Percentiles rank a stretch among this genome's conserved stretches.
These are phyloP conservation scores for Limnephilus marmoratus DNA, from an alignment of 2,888 invertebrate genomes.

Conservation along the genomic window DNA sequence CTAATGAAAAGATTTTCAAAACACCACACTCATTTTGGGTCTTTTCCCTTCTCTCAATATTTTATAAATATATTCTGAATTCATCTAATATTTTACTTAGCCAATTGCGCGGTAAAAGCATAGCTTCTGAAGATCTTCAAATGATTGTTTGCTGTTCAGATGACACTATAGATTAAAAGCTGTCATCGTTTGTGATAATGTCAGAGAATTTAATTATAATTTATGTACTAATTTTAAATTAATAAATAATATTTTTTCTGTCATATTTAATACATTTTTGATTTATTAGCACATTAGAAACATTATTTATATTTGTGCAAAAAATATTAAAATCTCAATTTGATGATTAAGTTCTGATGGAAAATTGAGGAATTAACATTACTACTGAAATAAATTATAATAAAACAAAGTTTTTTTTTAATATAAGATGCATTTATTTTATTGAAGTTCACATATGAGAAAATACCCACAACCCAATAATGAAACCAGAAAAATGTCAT, in stretches of 20 bases:
- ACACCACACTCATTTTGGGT: not conserved
- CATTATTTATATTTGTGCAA: not conserved
- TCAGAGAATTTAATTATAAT: not conserved
- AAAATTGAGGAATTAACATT: not conserved
- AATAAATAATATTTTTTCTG: not conserved
- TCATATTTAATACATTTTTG: not conserved
- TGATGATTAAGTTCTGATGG: not conserved
- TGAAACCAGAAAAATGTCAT: not conserved
- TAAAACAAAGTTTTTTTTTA: slow-evolving; percentile 47
- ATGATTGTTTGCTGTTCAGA: not conserved
- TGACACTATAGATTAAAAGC: not conserved
- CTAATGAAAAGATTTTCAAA: not conserved
- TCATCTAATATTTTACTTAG: not conserved
- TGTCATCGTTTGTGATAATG: not conserved
- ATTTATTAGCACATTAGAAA: not conserved
- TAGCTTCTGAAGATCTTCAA: not conserved
- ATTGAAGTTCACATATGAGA: not conserved
- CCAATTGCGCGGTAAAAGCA: not conserved
- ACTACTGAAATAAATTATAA: slow-evolving; percentile 28
- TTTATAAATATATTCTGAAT: too few species aligned
- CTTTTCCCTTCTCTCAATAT: too few species aligned
- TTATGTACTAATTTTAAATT: slow-evolving; percentile 14
- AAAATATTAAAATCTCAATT: not conserved
- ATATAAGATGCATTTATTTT: slow-evolving; percentile 32
- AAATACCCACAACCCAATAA: not conserved